Evolutionary conservation across 1,140 invertebrate species (phyloP).

Genomic region (Trissolcus basalis): DNA sequence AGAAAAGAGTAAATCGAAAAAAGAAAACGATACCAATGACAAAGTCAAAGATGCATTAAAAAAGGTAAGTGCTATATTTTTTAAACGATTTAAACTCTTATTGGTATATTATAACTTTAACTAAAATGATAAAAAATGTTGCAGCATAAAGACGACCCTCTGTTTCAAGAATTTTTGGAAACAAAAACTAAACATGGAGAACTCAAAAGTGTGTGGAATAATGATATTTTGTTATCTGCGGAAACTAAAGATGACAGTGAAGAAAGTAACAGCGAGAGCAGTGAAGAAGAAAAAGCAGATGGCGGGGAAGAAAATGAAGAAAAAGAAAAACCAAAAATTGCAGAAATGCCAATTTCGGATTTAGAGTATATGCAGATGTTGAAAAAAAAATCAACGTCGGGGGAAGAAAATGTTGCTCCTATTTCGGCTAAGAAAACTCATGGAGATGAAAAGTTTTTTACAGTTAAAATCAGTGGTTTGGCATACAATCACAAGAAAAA

Average conservation of each 20-base stretch:
- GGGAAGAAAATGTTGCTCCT: constrained; percentile 24
- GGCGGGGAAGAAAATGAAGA: constrained; percentile 45
- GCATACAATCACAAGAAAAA: constrained; percentile 85
- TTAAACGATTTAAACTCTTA: not conserved
- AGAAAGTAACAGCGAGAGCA: constrained; percentile 14
- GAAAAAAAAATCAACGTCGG: constrained; percentile 62
- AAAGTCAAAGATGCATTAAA: constrained; percentile 81
- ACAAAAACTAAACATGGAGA: constrained; percentile 79
- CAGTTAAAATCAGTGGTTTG: constrained; percentile 81
- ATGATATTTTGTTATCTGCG: constrained; percentile 77
- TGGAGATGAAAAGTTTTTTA: constrained; percentile 78
- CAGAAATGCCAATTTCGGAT: constrained; percentile 47
- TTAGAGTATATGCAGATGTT: constrained; percentile 80
- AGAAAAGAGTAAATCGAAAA: constrained; percentile 70
- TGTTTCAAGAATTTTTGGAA: constrained; percentile 92
- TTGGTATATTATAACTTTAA: constrained; percentile 20
- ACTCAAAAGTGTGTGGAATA: constrained; percentile 82
- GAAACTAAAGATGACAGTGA: constrained; percentile 20
- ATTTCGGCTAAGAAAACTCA: constrained; percentile 59
- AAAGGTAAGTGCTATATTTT: constrained; percentile 74
- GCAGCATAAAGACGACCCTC: constrained; percentile 90
- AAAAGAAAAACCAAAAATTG: constrained; percentile 66
- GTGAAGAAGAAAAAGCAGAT: constrained; percentile 7
- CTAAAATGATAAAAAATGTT: constrained; percentile 56
- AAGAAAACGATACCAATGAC: constrained; percentile 69